Conservation (phyloP, 2,113 vertebrate genomes). For the Monarcha castaneiventris region DNA sequence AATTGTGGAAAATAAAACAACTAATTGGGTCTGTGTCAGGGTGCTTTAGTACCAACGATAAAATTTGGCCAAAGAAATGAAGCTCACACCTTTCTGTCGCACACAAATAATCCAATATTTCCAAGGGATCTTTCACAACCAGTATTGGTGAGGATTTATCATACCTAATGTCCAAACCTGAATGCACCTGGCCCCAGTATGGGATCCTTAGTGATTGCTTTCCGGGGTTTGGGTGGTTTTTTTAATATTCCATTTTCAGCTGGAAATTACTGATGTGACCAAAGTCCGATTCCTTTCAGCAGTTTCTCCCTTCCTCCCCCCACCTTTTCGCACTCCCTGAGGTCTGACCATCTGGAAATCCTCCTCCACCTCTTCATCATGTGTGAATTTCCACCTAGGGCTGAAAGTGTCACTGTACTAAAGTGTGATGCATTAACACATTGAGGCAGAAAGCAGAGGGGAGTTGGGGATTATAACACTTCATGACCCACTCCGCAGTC, state of each 20-base stretch:
- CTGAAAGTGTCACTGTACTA: slow-evolving; percentile 60
- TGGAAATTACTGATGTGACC: slow-evolving; percentile 72
- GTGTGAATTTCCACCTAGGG: slow-evolving; percentile 70
- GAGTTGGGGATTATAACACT: slow-evolving; percentile 70
- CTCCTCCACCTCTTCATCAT: slow-evolving; percentile 68
- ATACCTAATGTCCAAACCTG: background rate
- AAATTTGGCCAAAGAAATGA: slow-evolving; percentile 18
- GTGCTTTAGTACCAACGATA: background rate
- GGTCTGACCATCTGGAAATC: slow-evolving; percentile 42
- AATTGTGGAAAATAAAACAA: background rate
- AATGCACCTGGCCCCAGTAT: slow-evolving; percentile 26
- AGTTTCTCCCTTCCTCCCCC: slow-evolving; percentile 23
- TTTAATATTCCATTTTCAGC: slow-evolving; percentile 63
- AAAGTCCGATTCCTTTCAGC: slow-evolving; percentile 51
- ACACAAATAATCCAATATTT: slow-evolving; percentile 20
- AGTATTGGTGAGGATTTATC: slow-evolving; percentile 14
- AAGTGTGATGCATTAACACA: slow-evolving; percentile 69
- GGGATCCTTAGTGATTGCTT: background rate
- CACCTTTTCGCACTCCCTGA: slow-evolving; percentile 55
- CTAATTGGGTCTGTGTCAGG: background rate
- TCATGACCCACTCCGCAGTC: slow-evolving; percentile 55
- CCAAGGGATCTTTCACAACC: slow-evolving; percentile 21
- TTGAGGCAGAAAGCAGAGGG: slow-evolving; percentile 71
- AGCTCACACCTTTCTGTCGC: slow-evolving; percentile 37
- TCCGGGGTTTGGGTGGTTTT: background rate